Percentiles rank a stretch among this genome's conserved stretches.
Conservation (phyloP, 2,113 vertebrate species). For the Apeltes quadracus region DNA sequence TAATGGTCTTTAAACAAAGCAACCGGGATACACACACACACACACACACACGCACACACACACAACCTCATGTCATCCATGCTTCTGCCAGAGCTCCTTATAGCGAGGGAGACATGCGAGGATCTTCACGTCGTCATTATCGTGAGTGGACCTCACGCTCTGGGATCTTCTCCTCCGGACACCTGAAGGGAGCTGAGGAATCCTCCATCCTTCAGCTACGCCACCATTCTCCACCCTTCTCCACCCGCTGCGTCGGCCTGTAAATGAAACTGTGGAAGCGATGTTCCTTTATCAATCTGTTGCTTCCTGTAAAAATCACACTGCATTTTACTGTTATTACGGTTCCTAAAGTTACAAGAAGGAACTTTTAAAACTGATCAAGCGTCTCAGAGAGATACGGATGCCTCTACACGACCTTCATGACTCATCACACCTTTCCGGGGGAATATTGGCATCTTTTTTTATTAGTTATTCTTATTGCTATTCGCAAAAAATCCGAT, state of each 20-base stretch:
- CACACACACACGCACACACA: conserved; percentile 8
- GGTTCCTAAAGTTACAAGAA: background rate
- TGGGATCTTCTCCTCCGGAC: background rate
- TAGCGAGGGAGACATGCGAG: conserved; percentile 33
- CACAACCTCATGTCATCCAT: conserved; percentile 43
- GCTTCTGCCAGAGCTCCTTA: conserved; percentile 40
- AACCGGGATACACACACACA: conserved; percentile 1
- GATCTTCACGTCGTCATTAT: background rate
- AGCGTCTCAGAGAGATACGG: background rate
- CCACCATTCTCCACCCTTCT: background rate
- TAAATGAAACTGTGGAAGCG: background rate
- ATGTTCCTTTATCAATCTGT: background rate
- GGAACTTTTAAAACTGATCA: background rate
- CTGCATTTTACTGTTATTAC: background rate
- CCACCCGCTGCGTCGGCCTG: background rate
- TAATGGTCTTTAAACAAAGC: background rate
- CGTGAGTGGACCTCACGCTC: background rate
- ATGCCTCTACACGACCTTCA: background rate
- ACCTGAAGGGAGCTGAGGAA: background rate
- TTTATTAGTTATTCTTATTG: too few relatives aligned
- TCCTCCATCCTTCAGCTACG: background rate
- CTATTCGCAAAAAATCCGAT: too few relatives aligned
- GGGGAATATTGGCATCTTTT: too few relatives aligned
- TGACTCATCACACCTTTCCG: too few relatives aligned
- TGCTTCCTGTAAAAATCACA: background rate